Percentiles rank a stretch among this genome's conserved stretches.
Conservation (phyloP, 1,140 invertebrate genomes). For the Ostrea edulis region DNA sequence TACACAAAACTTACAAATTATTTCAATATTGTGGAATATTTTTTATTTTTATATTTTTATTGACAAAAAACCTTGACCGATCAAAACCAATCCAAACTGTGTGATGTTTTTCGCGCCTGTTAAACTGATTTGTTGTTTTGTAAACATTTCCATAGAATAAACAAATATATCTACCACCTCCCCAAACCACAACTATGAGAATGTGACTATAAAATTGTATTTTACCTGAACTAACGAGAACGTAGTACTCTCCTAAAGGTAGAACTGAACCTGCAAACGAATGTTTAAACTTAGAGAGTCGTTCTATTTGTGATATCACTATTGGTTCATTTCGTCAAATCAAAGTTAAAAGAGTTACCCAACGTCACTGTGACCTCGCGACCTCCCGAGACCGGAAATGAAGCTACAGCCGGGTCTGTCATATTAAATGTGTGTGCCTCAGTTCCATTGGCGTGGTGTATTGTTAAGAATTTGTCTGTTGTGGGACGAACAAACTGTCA, state of each 20-base stretch:
- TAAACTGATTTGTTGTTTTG: too few relatives aligned
- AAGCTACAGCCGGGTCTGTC: background rate
- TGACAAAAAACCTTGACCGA: too few relatives aligned
- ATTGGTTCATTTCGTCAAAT: background rate
- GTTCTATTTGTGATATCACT: background rate
- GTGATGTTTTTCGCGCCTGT: too few relatives aligned
- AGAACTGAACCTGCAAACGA: background rate
- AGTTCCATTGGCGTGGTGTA: slow-evolving; percentile 1
- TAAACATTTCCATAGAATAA: too few relatives aligned
- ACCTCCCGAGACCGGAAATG: background rate
- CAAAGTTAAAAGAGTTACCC: background rate
- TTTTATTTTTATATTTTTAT: too few relatives aligned
- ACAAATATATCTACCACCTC: too few relatives aligned
- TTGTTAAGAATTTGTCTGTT: background rate
- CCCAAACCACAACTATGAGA: too few relatives aligned
- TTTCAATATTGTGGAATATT: too few relatives aligned
- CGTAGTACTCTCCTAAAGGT: background rate
- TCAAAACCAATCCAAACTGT: too few relatives aligned
- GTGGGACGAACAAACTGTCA: background rate
- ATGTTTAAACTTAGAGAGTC: background rate
- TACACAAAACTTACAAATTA: too few relatives aligned
- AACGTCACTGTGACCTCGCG: background rate
- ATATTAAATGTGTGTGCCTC: background rate
- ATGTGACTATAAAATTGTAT: background rate
- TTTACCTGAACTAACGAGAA: background rate